Percentiles rank a stretch among this genome's conserved stretches.
phyloP scores from a whole-genome alignment of 2,888 invertebrate genomes.

The Entomobrya proxima region DNA sequence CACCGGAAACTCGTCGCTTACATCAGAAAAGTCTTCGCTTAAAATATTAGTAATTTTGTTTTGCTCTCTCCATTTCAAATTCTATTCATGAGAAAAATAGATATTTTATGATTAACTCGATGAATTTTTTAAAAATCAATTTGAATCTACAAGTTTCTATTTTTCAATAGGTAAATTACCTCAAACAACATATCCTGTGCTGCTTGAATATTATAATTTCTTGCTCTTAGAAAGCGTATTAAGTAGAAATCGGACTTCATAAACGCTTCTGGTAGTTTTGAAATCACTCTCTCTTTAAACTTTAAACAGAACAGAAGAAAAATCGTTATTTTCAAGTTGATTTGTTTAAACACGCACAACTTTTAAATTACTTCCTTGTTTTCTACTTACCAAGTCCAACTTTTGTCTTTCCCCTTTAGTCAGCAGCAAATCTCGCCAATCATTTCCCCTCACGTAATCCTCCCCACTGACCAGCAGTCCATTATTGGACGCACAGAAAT shows the following conservation, averaged over 20 bases:
- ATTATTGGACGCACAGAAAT: no score
- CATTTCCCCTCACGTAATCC: no score
- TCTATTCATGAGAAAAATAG: background rate
- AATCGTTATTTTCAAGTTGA: no score
- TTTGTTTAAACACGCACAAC: no score
- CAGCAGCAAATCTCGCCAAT: no score
- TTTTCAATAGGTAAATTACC: slow-evolving; percentile 3
- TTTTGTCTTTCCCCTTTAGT: no score
- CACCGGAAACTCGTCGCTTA: slow-evolving; percentile 36
- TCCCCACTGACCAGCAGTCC: no score
- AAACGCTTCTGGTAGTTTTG: background rate
- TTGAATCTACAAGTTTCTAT: background rate
- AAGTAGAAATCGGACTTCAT: slow-evolving; percentile 55
- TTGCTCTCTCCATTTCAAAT: slow-evolving; percentile 36
- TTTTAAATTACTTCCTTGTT: no score
- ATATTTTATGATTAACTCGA: background rate
- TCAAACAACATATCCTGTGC: slow-evolving; percentile 29
- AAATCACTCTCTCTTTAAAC: background rate
- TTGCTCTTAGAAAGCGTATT: slow-evolving; percentile 42
- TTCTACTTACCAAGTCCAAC: no score
- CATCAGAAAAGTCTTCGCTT: slow-evolving; percentile 29
- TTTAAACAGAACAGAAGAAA: no score
- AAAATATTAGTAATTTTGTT: slow-evolving; percentile 33
- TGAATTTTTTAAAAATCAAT: background rate
- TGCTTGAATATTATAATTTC: slow-evolving; percentile 4